phyloP scores from a whole-genome alignment of 2,797 vertebrate genomes.

The Rhadinocentrus ornatus region DNA sequence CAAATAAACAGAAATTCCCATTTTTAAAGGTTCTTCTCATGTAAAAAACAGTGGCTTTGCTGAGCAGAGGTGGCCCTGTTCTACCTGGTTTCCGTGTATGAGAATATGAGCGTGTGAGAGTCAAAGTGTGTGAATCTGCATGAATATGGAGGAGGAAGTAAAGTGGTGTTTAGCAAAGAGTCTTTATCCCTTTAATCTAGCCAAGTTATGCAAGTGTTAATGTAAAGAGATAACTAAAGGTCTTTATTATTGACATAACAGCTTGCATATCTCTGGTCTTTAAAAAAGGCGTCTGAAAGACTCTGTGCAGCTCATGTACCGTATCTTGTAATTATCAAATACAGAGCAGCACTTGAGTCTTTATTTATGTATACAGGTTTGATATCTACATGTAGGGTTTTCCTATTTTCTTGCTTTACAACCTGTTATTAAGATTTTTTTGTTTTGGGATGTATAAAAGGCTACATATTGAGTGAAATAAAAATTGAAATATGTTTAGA shows the following conservation, averaged over 20 bases:
- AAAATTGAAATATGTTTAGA: no score
- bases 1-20: conserved; percentile 9
- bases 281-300: conserved; percentile 16
- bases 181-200: conserved; percentile 67
- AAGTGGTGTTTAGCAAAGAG: conserved; percentile 60
- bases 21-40: conserved; percentile 16
- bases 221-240: conserved; percentile 64
- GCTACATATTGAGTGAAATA: background rate
- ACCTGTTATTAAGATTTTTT: background rate
- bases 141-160: conserved; percentile 46
- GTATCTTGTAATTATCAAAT: conserved; percentile 23
- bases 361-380: background rate
- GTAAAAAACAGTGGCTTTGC: conserved; percentile 11
- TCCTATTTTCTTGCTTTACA: background rate
- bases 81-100: conserved; percentile 36
- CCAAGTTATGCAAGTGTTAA: conserved; percentile 64
- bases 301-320: conserved; percentile 17
- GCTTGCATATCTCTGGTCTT: conserved; percentile 41
- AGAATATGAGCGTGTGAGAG: conserved; percentile 17
- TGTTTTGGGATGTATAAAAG: background rate
- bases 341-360: background rate
- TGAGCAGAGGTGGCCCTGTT: conserved; percentile 15
- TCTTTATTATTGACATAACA: conserved; percentile 47
- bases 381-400: background rate
- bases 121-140: conserved; percentile 40